These are phyloP conservation scores for Pitta sordida DNA, from an alignment of 2,113 vertebrate genomes.

Conservation along the genomic window DNA sequence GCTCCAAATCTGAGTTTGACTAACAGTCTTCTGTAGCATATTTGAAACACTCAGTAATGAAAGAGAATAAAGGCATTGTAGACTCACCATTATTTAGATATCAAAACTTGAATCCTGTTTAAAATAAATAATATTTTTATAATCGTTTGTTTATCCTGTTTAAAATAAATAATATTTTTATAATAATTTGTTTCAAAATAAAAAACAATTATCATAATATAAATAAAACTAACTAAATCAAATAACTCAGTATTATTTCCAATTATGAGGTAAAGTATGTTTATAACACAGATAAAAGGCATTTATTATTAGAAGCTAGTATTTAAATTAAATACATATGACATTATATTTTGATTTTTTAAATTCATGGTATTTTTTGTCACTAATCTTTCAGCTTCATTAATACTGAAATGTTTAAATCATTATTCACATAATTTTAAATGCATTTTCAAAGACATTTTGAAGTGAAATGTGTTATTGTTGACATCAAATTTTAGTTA, in stretches of 20 bases:
- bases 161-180: background rate
- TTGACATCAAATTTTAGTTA: background rate
- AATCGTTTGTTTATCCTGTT: background rate
- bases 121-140: background rate
- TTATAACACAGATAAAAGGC: background rate
- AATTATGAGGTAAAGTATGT: background rate
- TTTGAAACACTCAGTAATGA: background rate
- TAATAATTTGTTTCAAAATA: background rate
- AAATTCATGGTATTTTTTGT: background rate
- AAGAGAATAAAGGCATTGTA: background rate
- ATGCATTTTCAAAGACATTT: background rate
- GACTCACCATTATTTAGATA: conserved; percentile 64
- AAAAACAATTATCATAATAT: background rate
- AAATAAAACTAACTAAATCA: background rate
- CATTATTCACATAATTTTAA: background rate
- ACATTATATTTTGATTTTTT: background rate
- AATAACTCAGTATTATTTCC: background rate
- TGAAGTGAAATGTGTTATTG: background rate
- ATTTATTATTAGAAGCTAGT: background rate
- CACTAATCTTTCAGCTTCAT: background rate
- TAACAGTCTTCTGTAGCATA: background rate
- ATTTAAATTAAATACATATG: background rate
- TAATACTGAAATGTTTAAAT: background rate
- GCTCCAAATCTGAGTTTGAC: background rate
- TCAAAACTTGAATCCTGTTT: conserved; percentile 35